phyloP scores from a whole-genome alignment of 2,888 invertebrate species.

The Drosophila putrida region DNA sequence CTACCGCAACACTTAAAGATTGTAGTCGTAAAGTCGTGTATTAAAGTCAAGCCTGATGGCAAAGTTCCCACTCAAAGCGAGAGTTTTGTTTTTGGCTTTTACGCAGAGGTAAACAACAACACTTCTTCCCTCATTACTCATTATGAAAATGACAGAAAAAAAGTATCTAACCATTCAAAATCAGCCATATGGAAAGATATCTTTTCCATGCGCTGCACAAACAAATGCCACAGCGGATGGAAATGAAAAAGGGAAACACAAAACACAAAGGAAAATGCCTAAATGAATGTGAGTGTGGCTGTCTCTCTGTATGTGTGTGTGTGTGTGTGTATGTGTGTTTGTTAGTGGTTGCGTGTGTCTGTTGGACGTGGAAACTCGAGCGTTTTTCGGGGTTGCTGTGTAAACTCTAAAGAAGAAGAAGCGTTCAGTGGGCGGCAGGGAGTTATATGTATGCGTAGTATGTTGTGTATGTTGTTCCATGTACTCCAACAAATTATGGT shows the following conservation, averaged over 20 bases:
- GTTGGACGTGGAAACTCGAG: conserved; percentile 40
- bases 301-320: too few species aligned
- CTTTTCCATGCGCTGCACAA: conserved; percentile 60
- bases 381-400: conserved; percentile 64
- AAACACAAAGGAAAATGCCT: conserved; percentile 64
- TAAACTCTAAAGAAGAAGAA: conserved; percentile 19
- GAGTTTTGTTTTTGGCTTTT: conserved; percentile 13
- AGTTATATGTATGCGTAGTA: conserved; percentile 8
- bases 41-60: conserved; percentile 43
- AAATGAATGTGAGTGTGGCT: conserved; percentile 7
- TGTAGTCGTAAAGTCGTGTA: conserved; percentile 7
- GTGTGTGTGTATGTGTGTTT: conserved; percentile 31
- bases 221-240: conserved; percentile 44
- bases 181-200: conserved; percentile 78
- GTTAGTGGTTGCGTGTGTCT: conserved; percentile 49
- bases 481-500: conserved; percentile 58
- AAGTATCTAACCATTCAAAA: conserved; percentile 68
- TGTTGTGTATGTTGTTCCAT: conserved; percentile 34
- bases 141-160: conserved; percentile 69
- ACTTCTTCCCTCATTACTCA: conserved; percentile 58
- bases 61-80: conserved; percentile 10
- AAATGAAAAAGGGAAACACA: conserved; percentile 25
- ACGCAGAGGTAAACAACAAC: conserved; percentile 14
- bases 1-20: conserved; percentile 1
- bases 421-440: conserved; percentile 9